These are phyloP conservation scores for Clunio marinus DNA, from an alignment of 2,888 invertebrate genomes.

Conservation along the genomic window DNA sequence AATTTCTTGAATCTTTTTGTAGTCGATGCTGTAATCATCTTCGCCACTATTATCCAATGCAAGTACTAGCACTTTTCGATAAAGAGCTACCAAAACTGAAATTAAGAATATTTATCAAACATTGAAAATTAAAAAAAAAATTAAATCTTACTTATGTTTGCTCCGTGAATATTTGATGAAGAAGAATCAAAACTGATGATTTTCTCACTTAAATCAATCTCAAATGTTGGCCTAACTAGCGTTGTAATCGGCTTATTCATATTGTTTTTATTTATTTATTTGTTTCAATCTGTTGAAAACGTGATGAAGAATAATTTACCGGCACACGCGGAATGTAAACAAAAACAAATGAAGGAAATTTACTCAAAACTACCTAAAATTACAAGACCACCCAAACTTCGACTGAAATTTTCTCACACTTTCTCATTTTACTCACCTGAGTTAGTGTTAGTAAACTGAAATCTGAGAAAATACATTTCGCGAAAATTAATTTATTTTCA, in stretches of 20 bases:
- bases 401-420: too few species aligned
- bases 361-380: too few species aligned
- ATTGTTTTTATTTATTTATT: too few species aligned
- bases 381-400: too few species aligned
- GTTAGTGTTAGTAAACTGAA: too few species aligned
- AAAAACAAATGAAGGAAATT: too few species aligned
- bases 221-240: conserved; percentile 8
- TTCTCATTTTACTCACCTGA: too few species aligned
- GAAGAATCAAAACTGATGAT: conserved; percentile 9
- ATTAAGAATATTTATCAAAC: too few species aligned
- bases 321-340: not conserved
- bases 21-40: conserved; percentile 4
- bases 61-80: not conserved
- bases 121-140: not conserved
- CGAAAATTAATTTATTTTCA: not conserved
- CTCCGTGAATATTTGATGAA: not conserved
- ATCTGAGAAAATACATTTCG: not conserved
- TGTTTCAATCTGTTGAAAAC: too few species aligned
- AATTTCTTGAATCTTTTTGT: conserved; percentile 4
- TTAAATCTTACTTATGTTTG: not conserved
- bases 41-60: conserved; percentile 9
- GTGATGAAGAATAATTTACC: not conserved
- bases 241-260: not conserved
- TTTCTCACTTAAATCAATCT: conserved; percentile 24
- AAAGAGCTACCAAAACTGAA: not conserved